Evolutionary conservation across 2,888 invertebrate species (phyloP).

Genomic region (Cylindroiulus punctatus): DNA sequence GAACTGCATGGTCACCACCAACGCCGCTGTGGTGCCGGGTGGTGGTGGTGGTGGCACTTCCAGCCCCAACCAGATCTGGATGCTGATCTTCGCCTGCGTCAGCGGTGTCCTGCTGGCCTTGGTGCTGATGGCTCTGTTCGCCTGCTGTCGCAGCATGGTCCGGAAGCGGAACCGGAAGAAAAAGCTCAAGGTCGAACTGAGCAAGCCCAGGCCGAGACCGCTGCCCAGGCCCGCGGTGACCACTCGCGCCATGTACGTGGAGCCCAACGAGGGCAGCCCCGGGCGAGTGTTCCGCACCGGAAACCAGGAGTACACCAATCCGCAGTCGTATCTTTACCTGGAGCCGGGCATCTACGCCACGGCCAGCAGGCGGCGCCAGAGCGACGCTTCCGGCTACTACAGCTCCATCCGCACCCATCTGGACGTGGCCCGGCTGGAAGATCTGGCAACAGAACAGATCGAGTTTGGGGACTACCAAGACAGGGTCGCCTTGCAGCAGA

Average conservation of each 20-base stretch:
- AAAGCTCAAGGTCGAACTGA: not conserved
- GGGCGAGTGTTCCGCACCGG: not conserved
- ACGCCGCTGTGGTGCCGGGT: not conserved
- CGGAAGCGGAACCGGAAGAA: not conserved
- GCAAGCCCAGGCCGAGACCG: not conserved
- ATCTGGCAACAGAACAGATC: not conserved
- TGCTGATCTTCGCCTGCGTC: not conserved
- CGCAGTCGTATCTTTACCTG: not conserved
- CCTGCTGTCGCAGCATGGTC: not conserved
- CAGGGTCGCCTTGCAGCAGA: not conserved
- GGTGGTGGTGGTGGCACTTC: not conserved
- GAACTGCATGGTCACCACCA: not conserved
- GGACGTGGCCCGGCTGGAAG: not conserved
- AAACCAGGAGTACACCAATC: not conserved
- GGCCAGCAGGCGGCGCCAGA: not conserved
- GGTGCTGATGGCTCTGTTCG: not conserved
- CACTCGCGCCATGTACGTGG: not conserved
- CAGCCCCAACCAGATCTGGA: not conserved
- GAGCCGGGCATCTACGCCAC: slow-evolving; percentile 12
- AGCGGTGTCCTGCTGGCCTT: not conserved
- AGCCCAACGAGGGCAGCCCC: not conserved
- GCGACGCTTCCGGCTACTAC: slow-evolving; percentile 27
- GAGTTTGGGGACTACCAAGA: slow-evolving; percentile 8
- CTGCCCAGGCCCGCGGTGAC: slow-evolving; percentile 7
- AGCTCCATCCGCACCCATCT: slow-evolving; percentile 35